Percentiles rank a stretch among this genome's conserved stretches.
phyloP scores from a whole-genome alignment of 1,140 invertebrate species.

The Sitophilus oryzae region DNA sequence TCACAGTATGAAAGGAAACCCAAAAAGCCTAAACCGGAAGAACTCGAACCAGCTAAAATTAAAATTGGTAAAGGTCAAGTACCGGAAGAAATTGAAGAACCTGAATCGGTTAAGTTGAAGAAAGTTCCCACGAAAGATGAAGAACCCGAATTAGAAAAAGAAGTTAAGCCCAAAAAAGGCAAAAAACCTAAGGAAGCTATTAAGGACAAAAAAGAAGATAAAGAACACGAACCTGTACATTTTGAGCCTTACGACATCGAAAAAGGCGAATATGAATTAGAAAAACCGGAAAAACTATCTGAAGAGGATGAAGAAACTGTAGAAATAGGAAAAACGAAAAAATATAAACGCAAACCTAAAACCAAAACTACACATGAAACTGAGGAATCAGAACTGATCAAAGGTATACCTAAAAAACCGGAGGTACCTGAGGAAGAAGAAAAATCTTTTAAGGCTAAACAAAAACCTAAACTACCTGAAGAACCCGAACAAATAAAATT shows the following conservation, averaged over 20 bases:
- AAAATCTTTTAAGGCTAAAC: conserved; percentile 17
- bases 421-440: conserved; percentile 9
- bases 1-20: conserved; percentile 27
- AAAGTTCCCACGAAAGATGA: conserved; percentile 36
- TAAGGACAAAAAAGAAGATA: conserved; percentile 40
- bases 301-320: conserved; percentile 31
- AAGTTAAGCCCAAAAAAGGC: conserved; percentile 36
- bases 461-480: conserved; percentile 23
- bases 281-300: conserved; percentile 30
- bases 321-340: conserved; percentile 33
- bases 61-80: conserved; percentile 49
- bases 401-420: conserved; percentile 25
- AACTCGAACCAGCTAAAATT: conserved; percentile 48
- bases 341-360: conserved; percentile 34
- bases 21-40: conserved; percentile 42
- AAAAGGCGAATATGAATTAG: conserved; percentile 24
- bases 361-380: conserved; percentile 41
- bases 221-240: conserved; percentile 18
- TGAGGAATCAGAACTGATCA: conserved; percentile 17
- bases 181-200: conserved; percentile 36
- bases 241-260: conserved; percentile 32
- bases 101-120: conserved; percentile 40
- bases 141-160: conserved; percentile 21
- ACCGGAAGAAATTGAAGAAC: conserved; percentile 46
- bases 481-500: conserved; percentile 22